These are phyloP conservation scores for Discoglossus pictus DNA, from an alignment of 2,797 vertebrate species.

Conservation along the genomic window DNA sequence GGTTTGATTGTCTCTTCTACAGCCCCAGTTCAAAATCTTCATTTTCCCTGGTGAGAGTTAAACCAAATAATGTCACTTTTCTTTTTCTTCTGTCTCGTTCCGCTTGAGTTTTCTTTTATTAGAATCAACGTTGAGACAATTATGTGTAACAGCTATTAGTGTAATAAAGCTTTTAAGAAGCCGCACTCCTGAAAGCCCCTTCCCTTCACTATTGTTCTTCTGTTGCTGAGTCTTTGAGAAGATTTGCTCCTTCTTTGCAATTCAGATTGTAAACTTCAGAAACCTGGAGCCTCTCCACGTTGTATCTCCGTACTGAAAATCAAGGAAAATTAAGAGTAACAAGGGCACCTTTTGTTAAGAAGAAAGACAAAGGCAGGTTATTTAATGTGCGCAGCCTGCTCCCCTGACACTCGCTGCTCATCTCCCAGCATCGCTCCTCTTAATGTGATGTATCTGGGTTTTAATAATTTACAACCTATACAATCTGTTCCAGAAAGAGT, in stretches of 20 bases:
- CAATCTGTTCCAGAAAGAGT: conserved; percentile 46
- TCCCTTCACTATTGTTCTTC: conserved; percentile 32
- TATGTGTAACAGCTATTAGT: conserved; percentile 48
- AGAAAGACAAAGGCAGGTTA: conserved; percentile 44
- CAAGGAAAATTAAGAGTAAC: conserved; percentile 41
- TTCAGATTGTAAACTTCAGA: conserved; percentile 39
- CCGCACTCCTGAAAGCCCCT: conserved; percentile 15
- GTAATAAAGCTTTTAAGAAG: conserved; percentile 51
- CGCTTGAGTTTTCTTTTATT: conserved; percentile 44
- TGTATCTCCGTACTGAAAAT: conserved; percentile 5
- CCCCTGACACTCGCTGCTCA: conserved; percentile 32
- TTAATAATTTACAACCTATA: conserved; percentile 47
- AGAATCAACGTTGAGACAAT: conserved; percentile 44
- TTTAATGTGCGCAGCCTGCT: conserved; percentile 31
- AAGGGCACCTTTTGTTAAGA: conserved; percentile 45
- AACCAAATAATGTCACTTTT: conserved; percentile 29
- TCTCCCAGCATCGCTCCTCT: conserved; percentile 27
- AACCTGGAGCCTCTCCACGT: neutral
- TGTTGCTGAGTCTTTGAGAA: conserved; percentile 18
- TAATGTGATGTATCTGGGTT: conserved; percentile 46
- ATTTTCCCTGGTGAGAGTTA: conserved; percentile 12
- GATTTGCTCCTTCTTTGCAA: conserved; percentile 40
- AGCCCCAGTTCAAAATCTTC: neutral
- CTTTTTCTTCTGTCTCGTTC: conserved; percentile 13
- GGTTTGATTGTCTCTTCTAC: neutral